Conservation (phyloP, 2,797 vertebrate species). For the Ceyx erithaca region DNA sequence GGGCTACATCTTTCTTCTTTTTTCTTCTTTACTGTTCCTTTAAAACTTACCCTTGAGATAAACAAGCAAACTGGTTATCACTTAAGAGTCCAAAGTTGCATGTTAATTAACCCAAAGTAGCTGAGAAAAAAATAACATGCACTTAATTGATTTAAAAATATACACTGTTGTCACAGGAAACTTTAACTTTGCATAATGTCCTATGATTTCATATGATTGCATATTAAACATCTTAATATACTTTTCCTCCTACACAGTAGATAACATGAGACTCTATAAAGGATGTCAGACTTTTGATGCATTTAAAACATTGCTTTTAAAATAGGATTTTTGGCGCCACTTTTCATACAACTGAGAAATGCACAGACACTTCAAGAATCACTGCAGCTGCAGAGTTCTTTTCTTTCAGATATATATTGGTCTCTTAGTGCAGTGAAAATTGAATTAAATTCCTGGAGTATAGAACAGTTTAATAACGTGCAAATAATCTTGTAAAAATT, state of each 20-base stretch:
- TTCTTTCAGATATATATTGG: constrained; percentile 31
- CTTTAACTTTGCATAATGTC: background rate
- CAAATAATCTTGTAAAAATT: constrained; percentile 52
- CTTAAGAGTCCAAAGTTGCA: constrained; percentile 41
- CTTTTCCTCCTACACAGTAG: background rate
- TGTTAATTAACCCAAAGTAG: constrained; percentile 26
- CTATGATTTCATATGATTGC: background rate
- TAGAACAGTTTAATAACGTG: constrained; percentile 37
- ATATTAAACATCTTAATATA: background rate
- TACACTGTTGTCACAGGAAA: background rate
- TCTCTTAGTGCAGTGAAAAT: constrained; percentile 30
- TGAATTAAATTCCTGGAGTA: constrained; percentile 27
- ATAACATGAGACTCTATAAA: background rate
- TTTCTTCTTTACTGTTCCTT: background rate
- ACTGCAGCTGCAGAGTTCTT: background rate
- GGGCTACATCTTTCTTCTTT: background rate
- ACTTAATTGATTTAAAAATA: background rate
- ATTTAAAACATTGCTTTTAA: constrained; percentile 25
- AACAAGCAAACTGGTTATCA: background rate
- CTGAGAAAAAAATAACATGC: background rate
- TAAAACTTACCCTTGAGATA: constrained; percentile 43
- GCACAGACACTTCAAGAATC: constrained; percentile 26
- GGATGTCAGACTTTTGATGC: background rate
- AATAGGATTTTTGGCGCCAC: background rate
- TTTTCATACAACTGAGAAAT: constrained; percentile 28